Conservation (phyloP, 2,888 invertebrate genomes). For the Melinopterus prodromus region DNA sequence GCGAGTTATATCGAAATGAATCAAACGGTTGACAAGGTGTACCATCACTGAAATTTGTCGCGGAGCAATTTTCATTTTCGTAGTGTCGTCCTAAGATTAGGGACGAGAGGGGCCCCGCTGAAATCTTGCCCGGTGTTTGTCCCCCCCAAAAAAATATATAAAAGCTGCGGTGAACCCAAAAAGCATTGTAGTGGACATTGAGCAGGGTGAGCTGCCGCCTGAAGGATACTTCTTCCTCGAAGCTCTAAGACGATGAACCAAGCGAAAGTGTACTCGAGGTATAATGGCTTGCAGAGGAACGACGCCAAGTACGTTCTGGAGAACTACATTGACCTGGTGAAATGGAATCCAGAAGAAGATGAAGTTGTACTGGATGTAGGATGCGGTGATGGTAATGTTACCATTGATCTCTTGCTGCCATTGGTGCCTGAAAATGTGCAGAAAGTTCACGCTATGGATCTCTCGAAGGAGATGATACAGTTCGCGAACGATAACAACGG, state of each 20-base stretch:
- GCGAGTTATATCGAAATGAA: not conserved
- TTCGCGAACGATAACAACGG: conserved; percentile 62
- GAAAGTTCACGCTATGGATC: conserved; percentile 71
- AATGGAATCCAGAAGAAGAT: conserved; percentile 59
- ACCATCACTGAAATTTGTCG: not conserved
- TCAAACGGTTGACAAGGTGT: not conserved
- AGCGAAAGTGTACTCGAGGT: conserved; percentile 73
- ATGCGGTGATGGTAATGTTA: conserved; percentile 77
- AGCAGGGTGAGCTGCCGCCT: conserved; percentile 31
- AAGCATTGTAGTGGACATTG: conserved; percentile 40
- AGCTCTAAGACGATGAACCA: conserved; percentile 63
- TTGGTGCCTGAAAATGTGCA: conserved; percentile 66
- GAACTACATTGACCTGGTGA: conserved; percentile 67
- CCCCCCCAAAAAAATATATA: conserved; percentile 41
- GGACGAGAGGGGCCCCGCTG: not conserved
- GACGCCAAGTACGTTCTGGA: conserved; percentile 72
- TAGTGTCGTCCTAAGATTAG: not conserved
- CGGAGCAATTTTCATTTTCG: not conserved
- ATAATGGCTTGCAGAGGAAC: conserved; percentile 73
- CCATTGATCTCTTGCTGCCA: conserved; percentile 70
- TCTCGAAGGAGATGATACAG: conserved; percentile 75
- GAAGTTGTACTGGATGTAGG: conserved; percentile 75
- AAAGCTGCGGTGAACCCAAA: conserved; percentile 43
- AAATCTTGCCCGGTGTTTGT: conserved; percentile 25
- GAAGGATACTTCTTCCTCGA: not conserved